Conservation (phyloP, 1,140 invertebrate species). For the Diorhabda carinulata region DNA sequence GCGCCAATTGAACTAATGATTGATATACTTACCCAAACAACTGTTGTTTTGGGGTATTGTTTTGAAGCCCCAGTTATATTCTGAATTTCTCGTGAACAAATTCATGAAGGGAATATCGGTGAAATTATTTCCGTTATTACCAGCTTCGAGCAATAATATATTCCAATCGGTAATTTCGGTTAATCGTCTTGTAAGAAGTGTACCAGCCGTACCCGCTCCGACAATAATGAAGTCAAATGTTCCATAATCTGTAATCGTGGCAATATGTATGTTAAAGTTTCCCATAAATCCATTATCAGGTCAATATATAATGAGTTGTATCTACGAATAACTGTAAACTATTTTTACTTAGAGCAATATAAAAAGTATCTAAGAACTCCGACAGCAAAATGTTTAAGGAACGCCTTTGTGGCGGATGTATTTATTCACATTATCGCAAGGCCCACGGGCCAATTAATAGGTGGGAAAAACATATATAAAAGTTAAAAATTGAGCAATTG, state of each 20-base stretch:
- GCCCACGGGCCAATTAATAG: too few relatives aligned
- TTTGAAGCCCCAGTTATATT: conserved; percentile 74
- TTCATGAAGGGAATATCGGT: conserved; percentile 72
- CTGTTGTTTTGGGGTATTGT: conserved; percentile 65
- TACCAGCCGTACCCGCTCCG: conserved; percentile 51
- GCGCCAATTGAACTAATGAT: not conserved
- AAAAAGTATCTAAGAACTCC: not conserved
- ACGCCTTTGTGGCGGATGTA: not conserved
- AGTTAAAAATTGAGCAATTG: too few relatives aligned
- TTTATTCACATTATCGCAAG: not conserved
- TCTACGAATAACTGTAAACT: not conserved
- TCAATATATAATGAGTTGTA: not conserved
- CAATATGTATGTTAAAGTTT: not conserved
- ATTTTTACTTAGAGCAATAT: not conserved
- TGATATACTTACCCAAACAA: conserved; percentile 54
- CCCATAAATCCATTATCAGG: not conserved
- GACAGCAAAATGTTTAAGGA: not conserved
- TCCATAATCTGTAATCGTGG: conserved; percentile 27
- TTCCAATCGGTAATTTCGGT: conserved; percentile 65
- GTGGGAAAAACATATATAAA: too few relatives aligned
- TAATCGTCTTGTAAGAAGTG: conserved; percentile 60
- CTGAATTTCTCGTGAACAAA: conserved; percentile 61
- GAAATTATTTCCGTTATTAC: conserved; percentile 61
- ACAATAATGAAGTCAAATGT: conserved; percentile 41
- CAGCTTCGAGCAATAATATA: conserved; percentile 69